phyloP scores from a whole-genome alignment of 2,797 vertebrate genomes.

The Eidolon dupreanum region DNA sequence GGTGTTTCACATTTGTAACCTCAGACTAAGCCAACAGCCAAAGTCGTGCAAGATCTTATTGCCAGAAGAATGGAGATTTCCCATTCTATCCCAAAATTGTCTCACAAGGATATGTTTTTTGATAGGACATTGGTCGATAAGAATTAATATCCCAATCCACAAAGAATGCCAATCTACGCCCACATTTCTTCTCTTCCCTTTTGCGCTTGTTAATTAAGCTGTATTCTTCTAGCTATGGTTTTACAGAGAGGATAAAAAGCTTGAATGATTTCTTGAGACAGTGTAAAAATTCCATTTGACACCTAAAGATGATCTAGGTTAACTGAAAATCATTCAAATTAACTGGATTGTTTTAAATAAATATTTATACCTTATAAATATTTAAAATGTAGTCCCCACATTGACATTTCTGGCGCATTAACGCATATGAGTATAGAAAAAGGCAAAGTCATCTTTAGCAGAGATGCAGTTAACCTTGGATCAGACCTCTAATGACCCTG shows the following conservation, averaged over 20 bases:
- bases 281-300: not conserved
- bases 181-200: not conserved
- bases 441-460: not conserved
- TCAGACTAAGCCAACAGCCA: not conserved
- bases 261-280: not conserved
- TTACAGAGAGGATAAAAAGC: not conserved
- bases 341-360: not conserved
- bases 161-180: not conserved
- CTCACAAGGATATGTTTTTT: not conserved
- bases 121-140: not conserved
- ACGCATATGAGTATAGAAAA: not conserved
- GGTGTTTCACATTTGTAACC: not conserved
- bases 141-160: not conserved
- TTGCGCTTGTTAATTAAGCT: not conserved
- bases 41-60: not conserved
- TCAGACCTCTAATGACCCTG: not conserved
- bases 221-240: not conserved
- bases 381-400: not conserved
- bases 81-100: not conserved
- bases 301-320: not conserved
- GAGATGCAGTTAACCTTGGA: not conserved
- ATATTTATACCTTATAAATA: not conserved
- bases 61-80: not conserved
- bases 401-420: not conserved
- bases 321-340: slow-evolving; percentile 6